Conservation (phyloP, 2,797 vertebrate genomes). For the Sebastes cheni region DNA sequence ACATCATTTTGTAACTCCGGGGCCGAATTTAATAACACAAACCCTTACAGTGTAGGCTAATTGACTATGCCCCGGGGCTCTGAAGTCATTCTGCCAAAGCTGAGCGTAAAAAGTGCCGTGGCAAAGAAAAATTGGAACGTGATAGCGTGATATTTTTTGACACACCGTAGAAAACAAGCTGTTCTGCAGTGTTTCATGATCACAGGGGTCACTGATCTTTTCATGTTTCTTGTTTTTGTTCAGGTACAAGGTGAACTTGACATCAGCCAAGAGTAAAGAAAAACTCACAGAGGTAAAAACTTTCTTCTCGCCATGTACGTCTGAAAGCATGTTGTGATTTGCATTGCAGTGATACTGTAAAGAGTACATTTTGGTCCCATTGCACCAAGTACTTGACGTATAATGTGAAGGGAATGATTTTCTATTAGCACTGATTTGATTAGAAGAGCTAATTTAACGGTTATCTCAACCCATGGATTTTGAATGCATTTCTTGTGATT, state of each 20-base stretch:
- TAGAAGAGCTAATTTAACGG: not conserved
- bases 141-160: constrained; percentile 20
- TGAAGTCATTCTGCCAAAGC: constrained; percentile 31
- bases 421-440: not conserved
- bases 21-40: constrained; percentile 28
- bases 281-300: constrained; percentile 83
- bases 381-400: not conserved
- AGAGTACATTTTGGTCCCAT: not conserved
- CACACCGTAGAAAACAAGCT: not conserved
- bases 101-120: constrained; percentile 10
- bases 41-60: constrained; percentile 26
- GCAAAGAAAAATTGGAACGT: constrained; percentile 17
- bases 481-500: not conserved
- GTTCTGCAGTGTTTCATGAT: constrained; percentile 11
- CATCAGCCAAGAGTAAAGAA: constrained; percentile 88
- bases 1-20: constrained; percentile 28
- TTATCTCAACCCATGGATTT: not conserved
- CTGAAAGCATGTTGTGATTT: not conserved
- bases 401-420: not conserved
- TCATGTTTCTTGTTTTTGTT: constrained; percentile 7
- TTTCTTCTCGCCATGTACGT: not conserved
- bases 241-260: constrained; percentile 92
- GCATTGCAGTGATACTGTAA: not conserved
- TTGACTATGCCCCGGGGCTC: constrained; percentile 32
- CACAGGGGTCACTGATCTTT: constrained; percentile 2